phyloP scores from a whole-genome alignment of 2,113 vertebrate species.

The Sapajus apella region DNA sequence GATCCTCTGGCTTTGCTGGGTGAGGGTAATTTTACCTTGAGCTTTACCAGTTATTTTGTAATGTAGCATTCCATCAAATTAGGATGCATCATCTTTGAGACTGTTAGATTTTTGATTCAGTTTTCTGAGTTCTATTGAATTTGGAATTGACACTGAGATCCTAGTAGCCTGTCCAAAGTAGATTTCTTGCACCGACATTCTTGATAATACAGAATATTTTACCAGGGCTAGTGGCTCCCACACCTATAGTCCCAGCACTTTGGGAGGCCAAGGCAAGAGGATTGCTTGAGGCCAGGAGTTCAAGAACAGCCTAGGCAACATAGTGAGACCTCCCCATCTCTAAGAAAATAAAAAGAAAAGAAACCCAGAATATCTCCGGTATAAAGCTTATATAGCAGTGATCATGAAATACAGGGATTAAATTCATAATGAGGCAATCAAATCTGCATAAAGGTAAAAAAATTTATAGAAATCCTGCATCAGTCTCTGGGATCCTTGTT shows the following conservation, averaged over 20 bases:
- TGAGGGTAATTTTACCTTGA: not conserved
- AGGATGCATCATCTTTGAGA: constrained; percentile 10
- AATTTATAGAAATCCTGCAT: not conserved
- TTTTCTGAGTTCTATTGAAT: constrained; percentile 52
- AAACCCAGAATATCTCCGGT: not conserved
- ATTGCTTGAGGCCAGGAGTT: too few species aligned
- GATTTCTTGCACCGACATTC: not conserved
- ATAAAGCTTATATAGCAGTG: not conserved
- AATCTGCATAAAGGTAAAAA: not conserved
- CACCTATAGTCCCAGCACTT: too few species aligned
- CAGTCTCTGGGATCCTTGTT: not conserved
- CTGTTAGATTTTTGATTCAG: not conserved
- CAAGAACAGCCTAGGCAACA: too few species aligned
- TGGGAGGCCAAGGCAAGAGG: too few species aligned
- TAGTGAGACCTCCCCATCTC: too few species aligned
- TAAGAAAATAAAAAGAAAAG: too few species aligned
- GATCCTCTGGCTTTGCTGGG: not conserved
- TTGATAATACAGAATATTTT: constrained; percentile 14
- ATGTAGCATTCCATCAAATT: not conserved
- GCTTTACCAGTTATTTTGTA: not conserved
- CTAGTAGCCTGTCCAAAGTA: constrained; percentile 4
- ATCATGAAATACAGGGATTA: constrained; percentile 23
- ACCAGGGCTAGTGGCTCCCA: too few species aligned
- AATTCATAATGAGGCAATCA: constrained; percentile 26
- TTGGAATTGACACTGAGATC: not conserved